These are phyloP conservation scores for Bufotes viridis DNA, from an alignment of 2,797 vertebrate species.

Conservation along the genomic window DNA sequence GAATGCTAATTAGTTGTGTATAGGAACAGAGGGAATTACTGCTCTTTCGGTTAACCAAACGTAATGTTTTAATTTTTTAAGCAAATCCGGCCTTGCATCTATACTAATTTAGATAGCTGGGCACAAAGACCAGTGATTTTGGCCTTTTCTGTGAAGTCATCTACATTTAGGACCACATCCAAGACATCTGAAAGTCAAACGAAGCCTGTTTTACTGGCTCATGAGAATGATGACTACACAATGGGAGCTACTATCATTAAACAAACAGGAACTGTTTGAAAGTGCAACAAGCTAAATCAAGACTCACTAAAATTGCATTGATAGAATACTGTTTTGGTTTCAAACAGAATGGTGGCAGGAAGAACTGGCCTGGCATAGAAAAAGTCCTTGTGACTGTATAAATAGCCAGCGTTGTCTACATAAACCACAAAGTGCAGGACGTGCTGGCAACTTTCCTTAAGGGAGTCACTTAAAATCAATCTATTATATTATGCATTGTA, in stretches of 20 bases:
- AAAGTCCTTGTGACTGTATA: slow-evolving; percentile 16
- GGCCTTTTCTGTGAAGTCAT: neutral
- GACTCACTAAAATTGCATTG: slow-evolving; percentile 44
- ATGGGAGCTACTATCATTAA: slow-evolving; percentile 35
- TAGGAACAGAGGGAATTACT: neutral
- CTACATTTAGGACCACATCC: neutral
- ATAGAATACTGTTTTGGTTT: slow-evolving; percentile 33
- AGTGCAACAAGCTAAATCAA: slow-evolving; percentile 43
- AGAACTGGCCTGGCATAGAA: neutral
- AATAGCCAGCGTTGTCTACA: slow-evolving; percentile 14
- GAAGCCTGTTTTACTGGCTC: slow-evolving; percentile 8
- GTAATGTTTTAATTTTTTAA: neutral
- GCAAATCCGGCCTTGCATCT: neutral
- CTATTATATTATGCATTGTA: neutral
- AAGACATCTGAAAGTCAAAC: slow-evolving; percentile 34
- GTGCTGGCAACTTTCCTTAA: neutral
- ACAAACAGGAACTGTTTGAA: slow-evolving; percentile 58
- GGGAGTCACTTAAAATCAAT: neutral
- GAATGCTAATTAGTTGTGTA: neutral
- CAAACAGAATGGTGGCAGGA: slow-evolving; percentile 31
- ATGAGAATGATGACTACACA: slow-evolving; percentile 28
- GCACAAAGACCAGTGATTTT: neutral
- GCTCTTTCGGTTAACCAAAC: neutral
- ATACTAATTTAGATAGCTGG: neutral
- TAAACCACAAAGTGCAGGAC: slow-evolving; percentile 1